A percentile compares a stretch with the other conserved stretches of the same genome.
Evolutionary conservation across 1,140 invertebrate species (phyloP).

Genomic region (Dendrolimus kikuchii): DNA sequence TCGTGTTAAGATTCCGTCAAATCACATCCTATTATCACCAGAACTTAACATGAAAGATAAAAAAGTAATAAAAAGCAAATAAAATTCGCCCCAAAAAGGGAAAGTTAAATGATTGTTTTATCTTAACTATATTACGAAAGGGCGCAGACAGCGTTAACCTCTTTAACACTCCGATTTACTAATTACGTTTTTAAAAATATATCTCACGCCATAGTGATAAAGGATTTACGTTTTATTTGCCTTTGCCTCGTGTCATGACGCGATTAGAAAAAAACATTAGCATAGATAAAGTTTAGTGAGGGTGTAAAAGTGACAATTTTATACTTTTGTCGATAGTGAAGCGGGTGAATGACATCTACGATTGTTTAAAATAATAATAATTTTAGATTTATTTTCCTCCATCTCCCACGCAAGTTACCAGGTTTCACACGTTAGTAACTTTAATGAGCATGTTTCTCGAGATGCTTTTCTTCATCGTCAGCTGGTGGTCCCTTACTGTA

Average conservation of each 20-base stretch:
- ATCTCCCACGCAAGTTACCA: too few relatives aligned
- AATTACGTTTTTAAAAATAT: not conserved
- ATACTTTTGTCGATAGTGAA: not conserved
- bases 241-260: not conserved
- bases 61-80: too few relatives aligned
- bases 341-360: not conserved
- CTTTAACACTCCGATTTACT: constrained; percentile 6
- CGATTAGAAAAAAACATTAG: not conserved
- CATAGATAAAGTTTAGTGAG: too few relatives aligned
- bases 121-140: constrained; percentile 13
- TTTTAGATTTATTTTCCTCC: too few relatives aligned
- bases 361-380: too few relatives aligned
- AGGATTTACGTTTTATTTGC: constrained; percentile 2
- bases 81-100: not conserved
- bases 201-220: not conserved
- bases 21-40: too few relatives aligned
- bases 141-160: constrained; percentile 24
- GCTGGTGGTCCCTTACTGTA: too few relatives aligned
- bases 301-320: not conserved
- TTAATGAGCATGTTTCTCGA: too few relatives aligned
- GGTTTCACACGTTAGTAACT: too few relatives aligned
- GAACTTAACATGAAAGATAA: too few relatives aligned
- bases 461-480: too few relatives aligned
- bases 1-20: too few relatives aligned
- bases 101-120: not conserved